Conservation (phyloP, 1,140 invertebrate species). For the Drosophila pandora region DNA sequence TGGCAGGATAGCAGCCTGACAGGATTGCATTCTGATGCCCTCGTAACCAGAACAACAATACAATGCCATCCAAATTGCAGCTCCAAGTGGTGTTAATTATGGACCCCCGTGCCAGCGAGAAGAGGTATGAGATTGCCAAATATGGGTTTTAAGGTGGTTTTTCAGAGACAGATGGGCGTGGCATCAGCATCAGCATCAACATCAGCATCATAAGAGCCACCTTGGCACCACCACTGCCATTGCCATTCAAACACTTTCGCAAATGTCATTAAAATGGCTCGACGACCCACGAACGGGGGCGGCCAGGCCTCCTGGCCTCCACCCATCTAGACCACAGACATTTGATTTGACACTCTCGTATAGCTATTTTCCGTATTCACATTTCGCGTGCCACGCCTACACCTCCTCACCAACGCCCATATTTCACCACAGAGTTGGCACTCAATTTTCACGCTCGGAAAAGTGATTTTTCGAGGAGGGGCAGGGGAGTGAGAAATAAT, state of each 20-base stretch:
- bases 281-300: constrained; percentile 24
- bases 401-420: not conserved
- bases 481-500: too few relatives aligned
- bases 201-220: too few relatives aligned
- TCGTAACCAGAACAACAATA: constrained; percentile 18
- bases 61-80: constrained; percentile 38
- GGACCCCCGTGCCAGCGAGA: not conserved
- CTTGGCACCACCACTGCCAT: not conserved
- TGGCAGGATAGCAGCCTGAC: constrained; percentile 1
- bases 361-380: constrained; percentile 63
- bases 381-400: constrained; percentile 17
- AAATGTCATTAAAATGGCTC: constrained; percentile 67
- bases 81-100: constrained; percentile 43
- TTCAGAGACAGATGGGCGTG: not conserved
- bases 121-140: not conserved
- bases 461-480: constrained; percentile 37
- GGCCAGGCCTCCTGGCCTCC: not conserved
- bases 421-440: constrained; percentile 43
- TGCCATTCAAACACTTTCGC: constrained; percentile 56
- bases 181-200: not conserved
- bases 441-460: constrained; percentile 65
- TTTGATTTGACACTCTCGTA: constrained; percentile 79
- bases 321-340: constrained; percentile 32
- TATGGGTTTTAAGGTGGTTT: not conserved
- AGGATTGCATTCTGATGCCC: constrained; percentile 2